A percentile compares a stretch with the other conserved stretches of the same genome.
These are phyloP conservation scores for Hipparchia semele DNA, from an alignment of 2,888 invertebrate genomes.

Conservation along the genomic window DNA sequence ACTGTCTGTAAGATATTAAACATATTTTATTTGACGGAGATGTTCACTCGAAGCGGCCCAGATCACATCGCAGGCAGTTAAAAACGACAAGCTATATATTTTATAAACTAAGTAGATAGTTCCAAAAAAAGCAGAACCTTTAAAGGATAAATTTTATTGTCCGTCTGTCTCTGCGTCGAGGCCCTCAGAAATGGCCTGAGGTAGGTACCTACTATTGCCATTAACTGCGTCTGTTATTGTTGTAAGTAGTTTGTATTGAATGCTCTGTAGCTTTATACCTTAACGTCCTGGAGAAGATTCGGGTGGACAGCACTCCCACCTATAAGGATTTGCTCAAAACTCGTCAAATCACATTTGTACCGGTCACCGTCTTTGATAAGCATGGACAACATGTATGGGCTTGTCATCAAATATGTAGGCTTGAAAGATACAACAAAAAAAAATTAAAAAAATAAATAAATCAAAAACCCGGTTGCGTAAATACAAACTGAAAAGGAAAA, in stretches of 20 bases:
- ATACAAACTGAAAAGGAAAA: no score
- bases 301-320: constrained; percentile 60
- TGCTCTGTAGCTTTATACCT: constrained; percentile 43
- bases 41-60: not conserved
- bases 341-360: constrained; percentile 58
- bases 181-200: no score
- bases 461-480: no score
- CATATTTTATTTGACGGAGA: not conserved
- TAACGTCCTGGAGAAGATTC: constrained; percentile 50
- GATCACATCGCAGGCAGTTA: no score
- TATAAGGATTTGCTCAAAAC: constrained; percentile 53
- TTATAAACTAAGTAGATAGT: no score
- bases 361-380: constrained; percentile 52
- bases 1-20: constrained; percentile 28
- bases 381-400: constrained; percentile 57
- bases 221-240: no score
- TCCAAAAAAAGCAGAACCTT: no score
- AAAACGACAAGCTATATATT: no score
- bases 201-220: no score
- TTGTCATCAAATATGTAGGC: constrained; percentile 47
- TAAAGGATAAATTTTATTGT: no score
- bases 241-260: no score
- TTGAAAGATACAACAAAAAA: constrained; percentile 34
- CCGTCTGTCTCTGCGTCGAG: no score
- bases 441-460: constrained; percentile 6